Evolutionary conservation across 1,140 invertebrate genomes (phyloP).

Genomic region (Heliconius eleuchia): DNA sequence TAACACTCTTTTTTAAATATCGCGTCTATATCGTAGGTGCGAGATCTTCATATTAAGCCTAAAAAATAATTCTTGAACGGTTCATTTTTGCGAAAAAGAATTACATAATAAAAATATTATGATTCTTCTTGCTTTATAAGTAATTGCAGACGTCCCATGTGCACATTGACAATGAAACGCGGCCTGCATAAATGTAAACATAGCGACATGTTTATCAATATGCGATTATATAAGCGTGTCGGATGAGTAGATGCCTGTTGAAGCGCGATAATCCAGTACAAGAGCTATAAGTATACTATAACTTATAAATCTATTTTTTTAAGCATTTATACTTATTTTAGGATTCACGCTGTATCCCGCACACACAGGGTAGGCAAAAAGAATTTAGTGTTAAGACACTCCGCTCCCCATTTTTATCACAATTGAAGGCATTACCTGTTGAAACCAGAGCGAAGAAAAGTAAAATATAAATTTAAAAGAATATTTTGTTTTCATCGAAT

Average conservation of each 20-base stretch:
- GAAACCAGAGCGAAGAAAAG: too few species aligned
- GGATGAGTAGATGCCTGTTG: slow-evolving; percentile 14
- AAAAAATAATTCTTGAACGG: not conserved
- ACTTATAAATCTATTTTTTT: not conserved
- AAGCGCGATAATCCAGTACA: not conserved
- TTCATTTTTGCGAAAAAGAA: not conserved
- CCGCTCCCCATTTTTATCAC: too few species aligned
- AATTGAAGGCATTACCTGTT: too few species aligned
- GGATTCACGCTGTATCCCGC: too few species aligned
- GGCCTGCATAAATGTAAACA: slow-evolving; percentile 11
- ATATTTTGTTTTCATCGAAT: too few species aligned
- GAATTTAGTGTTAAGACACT: too few species aligned
- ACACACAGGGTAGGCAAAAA: too few species aligned
- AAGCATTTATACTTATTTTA: too few species aligned
- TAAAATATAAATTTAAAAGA: too few species aligned
- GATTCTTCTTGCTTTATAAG: not conserved
- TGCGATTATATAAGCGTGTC: slow-evolving; percentile 19
- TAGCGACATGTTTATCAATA: slow-evolving; percentile 26
- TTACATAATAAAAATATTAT: not conserved
- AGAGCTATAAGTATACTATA: not conserved
- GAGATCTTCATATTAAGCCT: too few species aligned
- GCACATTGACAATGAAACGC: slow-evolving; percentile 1
- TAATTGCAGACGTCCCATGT: slow-evolving; percentile 1
- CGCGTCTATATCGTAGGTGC: too few species aligned
- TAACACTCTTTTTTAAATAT: too few species aligned